Evolutionary conservation across 2,888 invertebrate species (phyloP).

Genomic region (Philonicus albiceps): DNA sequence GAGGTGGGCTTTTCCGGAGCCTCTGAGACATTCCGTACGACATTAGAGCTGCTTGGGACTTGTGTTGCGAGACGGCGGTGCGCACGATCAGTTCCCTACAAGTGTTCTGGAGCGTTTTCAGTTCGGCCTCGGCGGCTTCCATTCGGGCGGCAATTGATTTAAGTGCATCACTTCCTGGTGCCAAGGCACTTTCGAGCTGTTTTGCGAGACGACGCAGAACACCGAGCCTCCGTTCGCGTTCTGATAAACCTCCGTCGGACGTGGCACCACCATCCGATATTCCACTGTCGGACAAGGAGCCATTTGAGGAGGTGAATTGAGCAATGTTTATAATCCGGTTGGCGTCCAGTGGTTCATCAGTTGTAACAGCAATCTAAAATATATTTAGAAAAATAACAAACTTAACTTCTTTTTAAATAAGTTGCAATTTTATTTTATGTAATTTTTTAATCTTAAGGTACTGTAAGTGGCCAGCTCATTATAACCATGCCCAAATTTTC

Average conservation of each 20-base stretch:
- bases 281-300: constrained; percentile 76
- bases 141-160: constrained; percentile 71
- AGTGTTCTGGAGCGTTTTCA: constrained; percentile 72
- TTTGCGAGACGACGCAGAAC: constrained; percentile 73
- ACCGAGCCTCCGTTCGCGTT: constrained; percentile 73
- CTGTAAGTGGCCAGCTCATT: no score
- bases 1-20: constrained; percentile 47
- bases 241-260: constrained; percentile 72
- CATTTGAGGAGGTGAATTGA: constrained; percentile 63
- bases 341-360: constrained; percentile 60
- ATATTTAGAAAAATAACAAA: neutral
- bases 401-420: no score
- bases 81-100: constrained; percentile 69
- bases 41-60: constrained; percentile 49
- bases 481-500: no score
- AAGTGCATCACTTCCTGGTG: constrained; percentile 73
- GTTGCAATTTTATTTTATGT: no score
- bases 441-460: no score
- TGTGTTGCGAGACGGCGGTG: constrained; percentile 62
- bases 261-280: constrained; percentile 79
- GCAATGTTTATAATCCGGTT: constrained; percentile 58
- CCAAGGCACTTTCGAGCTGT: constrained; percentile 70
- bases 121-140: constrained; percentile 73
- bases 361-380: constrained; percentile 43
- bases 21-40: constrained; percentile 37